Evolutionary conservation across 2,797 vertebrate species (phyloP).

Genomic region (Sebastes vulpes): DNA sequence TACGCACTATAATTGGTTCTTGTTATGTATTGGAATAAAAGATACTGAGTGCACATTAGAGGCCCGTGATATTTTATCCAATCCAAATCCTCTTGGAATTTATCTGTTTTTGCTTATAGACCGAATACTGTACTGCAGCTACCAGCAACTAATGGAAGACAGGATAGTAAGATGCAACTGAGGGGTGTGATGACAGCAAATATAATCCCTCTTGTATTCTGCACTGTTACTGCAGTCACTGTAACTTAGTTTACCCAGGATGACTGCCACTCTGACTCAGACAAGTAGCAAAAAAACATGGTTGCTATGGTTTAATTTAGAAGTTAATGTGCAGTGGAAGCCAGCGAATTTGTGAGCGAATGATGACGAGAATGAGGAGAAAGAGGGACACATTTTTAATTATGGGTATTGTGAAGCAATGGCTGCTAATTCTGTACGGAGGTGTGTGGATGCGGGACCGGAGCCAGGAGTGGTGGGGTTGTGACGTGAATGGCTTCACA

Average conservation of each 20-base stretch:
- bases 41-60: too few species aligned
- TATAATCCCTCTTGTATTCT: background rate
- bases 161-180: slow-evolving; percentile 1
- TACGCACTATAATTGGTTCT: too few species aligned
- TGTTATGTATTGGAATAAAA: too few species aligned
- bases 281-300: background rate
- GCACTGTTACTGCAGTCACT: background rate
- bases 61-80: too few species aligned
- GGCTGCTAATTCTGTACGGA: too few species aligned
- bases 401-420: too few species aligned
- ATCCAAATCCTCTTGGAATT: too few species aligned
- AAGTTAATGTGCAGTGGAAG: background rate
- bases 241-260: background rate
- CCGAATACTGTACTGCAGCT: background rate
- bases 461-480: background rate
- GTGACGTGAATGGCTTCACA: too few species aligned
- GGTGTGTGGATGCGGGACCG: background rate
- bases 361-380: too few species aligned
- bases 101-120: slow-evolving; percentile 4
- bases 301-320: background rate
- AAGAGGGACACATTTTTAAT: too few species aligned
- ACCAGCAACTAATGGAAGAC: slow-evolving; percentile 15
- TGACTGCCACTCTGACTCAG: background rate
- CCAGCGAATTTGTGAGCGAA: too few species aligned
- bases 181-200: background rate